phyloP scores from a whole-genome alignment of 2,888 invertebrate genomes.

The Empis stercorea region DNA sequence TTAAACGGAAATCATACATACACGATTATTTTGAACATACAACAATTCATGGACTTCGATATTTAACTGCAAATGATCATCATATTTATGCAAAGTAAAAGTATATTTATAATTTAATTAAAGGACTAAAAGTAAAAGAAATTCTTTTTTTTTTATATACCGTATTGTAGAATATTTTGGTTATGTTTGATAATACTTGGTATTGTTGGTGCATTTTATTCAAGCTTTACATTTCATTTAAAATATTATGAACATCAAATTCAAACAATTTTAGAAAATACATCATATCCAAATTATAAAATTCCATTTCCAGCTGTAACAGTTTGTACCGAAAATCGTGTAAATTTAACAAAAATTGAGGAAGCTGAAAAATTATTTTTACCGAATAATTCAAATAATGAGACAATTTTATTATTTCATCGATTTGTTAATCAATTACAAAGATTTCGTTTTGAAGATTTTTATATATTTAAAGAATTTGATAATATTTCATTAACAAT shows the following conservation, averaged over 20 bases:
- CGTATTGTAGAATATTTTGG: conserved; percentile 11
- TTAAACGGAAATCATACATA: too few species aligned
- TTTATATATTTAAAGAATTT: conserved; percentile 6
- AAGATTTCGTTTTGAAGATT: conserved; percentile 24
- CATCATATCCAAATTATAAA: conserved; percentile 29
- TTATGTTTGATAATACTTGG: conserved; percentile 3
- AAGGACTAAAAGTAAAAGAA: too few species aligned
- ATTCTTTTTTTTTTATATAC: not conserved
- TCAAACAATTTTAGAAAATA: conserved; percentile 28
- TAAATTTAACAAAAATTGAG: conserved; percentile 27
- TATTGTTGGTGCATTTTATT: not conserved
- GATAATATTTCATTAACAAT: conserved; percentile 20
- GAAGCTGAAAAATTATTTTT: conserved; percentile 23
- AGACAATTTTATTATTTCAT: conserved; percentile 18
- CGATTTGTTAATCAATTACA: conserved; percentile 22
- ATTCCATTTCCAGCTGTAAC: conserved; percentile 30
- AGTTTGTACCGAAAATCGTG: conserved; percentile 27
- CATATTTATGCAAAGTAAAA: conserved; percentile 27
- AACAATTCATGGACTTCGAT: conserved; percentile 28
- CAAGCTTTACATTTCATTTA: not conserved
- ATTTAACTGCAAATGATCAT: conserved; percentile 23
- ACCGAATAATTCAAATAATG: conserved; percentile 18
- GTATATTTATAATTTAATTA: conserved; percentile 4
- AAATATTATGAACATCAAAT: not conserved
- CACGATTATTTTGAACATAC: conserved; percentile 21